phyloP scores from a whole-genome alignment of 2,113 vertebrate species.

The Sinocyclocheilus maitianheensis region DNA sequence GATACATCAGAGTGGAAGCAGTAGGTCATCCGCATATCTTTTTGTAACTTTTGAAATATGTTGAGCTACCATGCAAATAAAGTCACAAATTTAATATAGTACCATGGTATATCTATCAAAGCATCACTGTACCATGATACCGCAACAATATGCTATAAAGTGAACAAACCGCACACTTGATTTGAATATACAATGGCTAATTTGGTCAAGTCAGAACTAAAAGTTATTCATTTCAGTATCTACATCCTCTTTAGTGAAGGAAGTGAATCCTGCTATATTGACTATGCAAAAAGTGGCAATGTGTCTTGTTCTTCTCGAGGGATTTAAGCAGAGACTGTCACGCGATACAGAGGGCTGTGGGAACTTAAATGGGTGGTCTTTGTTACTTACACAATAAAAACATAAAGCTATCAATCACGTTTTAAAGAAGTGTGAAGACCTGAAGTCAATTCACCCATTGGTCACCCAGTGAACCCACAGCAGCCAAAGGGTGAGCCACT shows the following conservation, averaged over 20 bases:
- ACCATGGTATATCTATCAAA: not conserved
- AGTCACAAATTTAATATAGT: not conserved
- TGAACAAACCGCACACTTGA: not conserved
- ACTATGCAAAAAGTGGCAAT: constrained; percentile 47
- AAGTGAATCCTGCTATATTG: constrained; percentile 53
- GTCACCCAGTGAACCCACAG: constrained; percentile 42
- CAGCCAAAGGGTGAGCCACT: constrained; percentile 49
- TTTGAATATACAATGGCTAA: constrained; percentile 33
- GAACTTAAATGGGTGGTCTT: not conserved
- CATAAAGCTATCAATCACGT: not conserved
- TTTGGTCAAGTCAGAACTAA: constrained; percentile 9
- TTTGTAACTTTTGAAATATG: not conserved
- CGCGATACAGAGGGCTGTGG: not conserved
- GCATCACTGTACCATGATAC: not conserved
- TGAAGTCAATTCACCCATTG: not conserved
- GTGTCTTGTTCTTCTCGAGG: not conserved
- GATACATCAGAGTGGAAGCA: not conserved
- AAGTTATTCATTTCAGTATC: constrained; percentile 42
- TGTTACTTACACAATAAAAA: not conserved
- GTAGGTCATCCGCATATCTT: not conserved
- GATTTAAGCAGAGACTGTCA: not conserved
- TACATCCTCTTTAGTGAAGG: constrained; percentile 58
- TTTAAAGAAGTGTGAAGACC: not conserved
- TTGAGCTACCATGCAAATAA: not conserved
- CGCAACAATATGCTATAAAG: not conserved